phyloP scores from a whole-genome alignment of 2,113 vertebrate genomes.

The Anoplopoma fimbria region DNA sequence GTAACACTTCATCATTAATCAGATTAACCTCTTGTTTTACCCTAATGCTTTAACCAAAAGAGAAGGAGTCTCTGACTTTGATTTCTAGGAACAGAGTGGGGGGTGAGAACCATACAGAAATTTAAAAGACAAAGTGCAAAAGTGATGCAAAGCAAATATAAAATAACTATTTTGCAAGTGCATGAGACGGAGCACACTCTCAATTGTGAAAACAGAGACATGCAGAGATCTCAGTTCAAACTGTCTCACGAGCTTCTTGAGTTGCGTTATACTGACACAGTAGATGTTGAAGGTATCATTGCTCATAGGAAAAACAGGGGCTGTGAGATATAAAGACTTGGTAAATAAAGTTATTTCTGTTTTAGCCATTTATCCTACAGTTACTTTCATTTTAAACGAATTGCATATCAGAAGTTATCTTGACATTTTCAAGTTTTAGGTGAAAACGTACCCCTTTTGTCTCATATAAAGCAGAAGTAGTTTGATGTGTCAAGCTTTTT shows the following conservation, averaged over 20 bases:
- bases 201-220: constrained; percentile 63
- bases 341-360: constrained; percentile 5
- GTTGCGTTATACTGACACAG: constrained; percentile 58
- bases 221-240: constrained; percentile 51
- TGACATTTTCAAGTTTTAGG: background rate
- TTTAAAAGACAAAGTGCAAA: constrained; percentile 5
- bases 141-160: constrained; percentile 66
- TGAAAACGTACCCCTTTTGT: background rate
- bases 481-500: background rate
- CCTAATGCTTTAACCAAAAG: background rate
- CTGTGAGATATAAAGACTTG: background rate
- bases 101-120: background rate
- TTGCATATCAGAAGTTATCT: background rate
- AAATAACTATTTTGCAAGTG: constrained; percentile 65
- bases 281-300: constrained; percentile 32
- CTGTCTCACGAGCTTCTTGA: constrained; percentile 63
- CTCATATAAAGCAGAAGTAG: background rate
- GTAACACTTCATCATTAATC: constrained; percentile 42
- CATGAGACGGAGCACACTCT: constrained; percentile 47
- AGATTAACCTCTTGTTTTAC: constrained; percentile 32
- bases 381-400: background rate
- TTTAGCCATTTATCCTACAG: background rate
- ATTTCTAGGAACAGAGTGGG: background rate
- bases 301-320: constrained; percentile 9
- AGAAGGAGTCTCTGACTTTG: constrained; percentile 10